Evolutionary conservation across 2,888 invertebrate genomes (phyloP), one percentile per base, ranked within the genome.

Genomic region (Euclidia mi): DNA sequence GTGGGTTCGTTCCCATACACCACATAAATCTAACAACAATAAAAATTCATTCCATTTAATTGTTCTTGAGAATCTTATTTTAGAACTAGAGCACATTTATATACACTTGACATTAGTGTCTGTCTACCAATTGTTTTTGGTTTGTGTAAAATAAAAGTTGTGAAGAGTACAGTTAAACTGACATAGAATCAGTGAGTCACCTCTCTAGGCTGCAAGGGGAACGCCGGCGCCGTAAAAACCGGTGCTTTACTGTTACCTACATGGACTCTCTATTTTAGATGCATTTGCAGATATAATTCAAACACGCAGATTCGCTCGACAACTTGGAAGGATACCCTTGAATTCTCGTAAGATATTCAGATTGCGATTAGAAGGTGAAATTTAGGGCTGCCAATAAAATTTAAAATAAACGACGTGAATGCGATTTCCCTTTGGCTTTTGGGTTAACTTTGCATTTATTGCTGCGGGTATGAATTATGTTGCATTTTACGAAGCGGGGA

Each of bases 261-360:
- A 58, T 40, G 53, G 44, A 59, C 70, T 75, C 74, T 76, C 73
- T 72, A 76, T 73, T 78, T 71, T 60, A 71, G 79, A 80, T 78
- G 67, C 67, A 65, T 69, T 75, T 32, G 53, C 71, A 61, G 74
- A 70, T 67, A 76, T 76, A 77, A 74, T 72, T 57, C 50, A 65
- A 69, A 70, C 70, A 70, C 71, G 69, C 70, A 62, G 72, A 65
- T 76, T 76, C 58, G 50, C 53, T 71, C 45, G 65, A 65, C 67
- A 77, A 78, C 79, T 74, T 82, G 74, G 84, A 84, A 82, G 87
- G 82, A 83, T 87, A 84, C 78, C 79, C 82, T 83, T 78, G 79
- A 77, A 79, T 79, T 77, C 78, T 63, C 78, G 76, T 79, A 71
- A 64, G 69, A 53, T 62, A 59, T 76, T 74, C 78, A 73, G 72